A percentile compares a stretch with the other conserved stretches of the same genome.
phyloP scores from a whole-genome alignment of 2,888 invertebrate genomes.

The Mythimna pallens region DNA sequence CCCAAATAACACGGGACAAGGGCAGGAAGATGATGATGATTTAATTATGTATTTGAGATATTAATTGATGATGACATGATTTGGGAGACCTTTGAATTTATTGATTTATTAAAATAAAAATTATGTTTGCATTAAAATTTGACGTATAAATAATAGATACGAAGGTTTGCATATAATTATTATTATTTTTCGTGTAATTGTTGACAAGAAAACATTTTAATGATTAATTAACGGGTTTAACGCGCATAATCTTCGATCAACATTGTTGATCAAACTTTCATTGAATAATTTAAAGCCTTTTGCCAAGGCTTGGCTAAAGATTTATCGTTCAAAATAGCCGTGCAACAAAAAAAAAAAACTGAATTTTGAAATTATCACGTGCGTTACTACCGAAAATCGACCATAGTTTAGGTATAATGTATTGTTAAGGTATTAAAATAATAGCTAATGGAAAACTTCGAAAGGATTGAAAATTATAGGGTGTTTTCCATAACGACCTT shows the following conservation, averaged over 20 bases:
- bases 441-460: constrained; percentile 14
- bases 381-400: not conserved
- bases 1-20: no score
- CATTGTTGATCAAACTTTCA: not conserved
- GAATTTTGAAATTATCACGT: not conserved
- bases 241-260: no score
- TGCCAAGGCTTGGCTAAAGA: not conserved
- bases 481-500: constrained; percentile 56
- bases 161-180: no score
- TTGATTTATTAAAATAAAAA: no score
- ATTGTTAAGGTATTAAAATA: constrained; percentile 29
- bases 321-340: not conserved
- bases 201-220: no score
- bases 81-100: no score
- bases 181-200: no score
- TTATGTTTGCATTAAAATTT: not conserved
- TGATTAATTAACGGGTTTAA: no score
- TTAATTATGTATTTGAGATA: no score
- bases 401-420: not conserved
- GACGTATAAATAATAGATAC: not conserved
- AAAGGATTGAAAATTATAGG: constrained; percentile 58
- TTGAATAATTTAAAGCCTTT: not conserved
- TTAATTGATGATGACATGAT: no score
- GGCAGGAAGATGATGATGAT: no score
- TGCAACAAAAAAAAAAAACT: not conserved